A percentile compares a stretch with the other conserved stretches of the same genome.
phyloP scores from a whole-genome alignment of 2,888 invertebrate genomes.

The Pyrochroa serraticornis region DNA sequence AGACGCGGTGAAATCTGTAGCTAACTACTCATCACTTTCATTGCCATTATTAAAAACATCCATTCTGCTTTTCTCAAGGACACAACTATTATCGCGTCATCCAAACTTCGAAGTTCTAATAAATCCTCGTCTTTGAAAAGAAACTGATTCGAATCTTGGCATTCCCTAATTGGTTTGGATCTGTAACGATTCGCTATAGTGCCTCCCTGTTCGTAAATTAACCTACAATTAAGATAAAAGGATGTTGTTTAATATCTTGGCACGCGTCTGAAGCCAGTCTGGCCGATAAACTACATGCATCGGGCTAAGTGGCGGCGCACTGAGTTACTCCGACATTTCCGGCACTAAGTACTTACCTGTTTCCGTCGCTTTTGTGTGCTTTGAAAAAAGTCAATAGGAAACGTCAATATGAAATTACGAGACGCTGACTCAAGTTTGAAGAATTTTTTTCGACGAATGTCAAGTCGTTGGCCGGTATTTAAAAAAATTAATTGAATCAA shows the following conservation, averaged over 20 bases:
- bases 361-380: conserved; percentile 36
- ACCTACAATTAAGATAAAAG: conserved; percentile 27
- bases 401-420: conserved; percentile 31
- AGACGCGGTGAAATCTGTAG: no score
- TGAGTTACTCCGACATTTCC: conserved; percentile 38
- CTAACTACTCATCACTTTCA: no score
- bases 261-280: conserved; percentile 29
- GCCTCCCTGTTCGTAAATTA: conserved; percentile 6
- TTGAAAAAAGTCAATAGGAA: conserved; percentile 35
- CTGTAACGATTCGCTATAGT: neutral
- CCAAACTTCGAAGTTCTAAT: no score
- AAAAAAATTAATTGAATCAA: neutral
- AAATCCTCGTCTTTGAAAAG: no score
- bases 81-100: no score
- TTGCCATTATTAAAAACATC: no score
- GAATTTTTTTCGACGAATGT: conserved; percentile 24
- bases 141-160: no score
- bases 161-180: neutral
- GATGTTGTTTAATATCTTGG: conserved; percentile 28
- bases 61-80: no score
- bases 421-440: conserved; percentile 19
- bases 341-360: conserved; percentile 39
- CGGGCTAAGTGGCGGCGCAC: conserved; percentile 29
- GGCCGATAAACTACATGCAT: conserved; percentile 24
- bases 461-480: conserved; percentile 34